Conservation (phyloP, 2,113 vertebrate species). For the Cyprinodon brontotheroides region DNA sequence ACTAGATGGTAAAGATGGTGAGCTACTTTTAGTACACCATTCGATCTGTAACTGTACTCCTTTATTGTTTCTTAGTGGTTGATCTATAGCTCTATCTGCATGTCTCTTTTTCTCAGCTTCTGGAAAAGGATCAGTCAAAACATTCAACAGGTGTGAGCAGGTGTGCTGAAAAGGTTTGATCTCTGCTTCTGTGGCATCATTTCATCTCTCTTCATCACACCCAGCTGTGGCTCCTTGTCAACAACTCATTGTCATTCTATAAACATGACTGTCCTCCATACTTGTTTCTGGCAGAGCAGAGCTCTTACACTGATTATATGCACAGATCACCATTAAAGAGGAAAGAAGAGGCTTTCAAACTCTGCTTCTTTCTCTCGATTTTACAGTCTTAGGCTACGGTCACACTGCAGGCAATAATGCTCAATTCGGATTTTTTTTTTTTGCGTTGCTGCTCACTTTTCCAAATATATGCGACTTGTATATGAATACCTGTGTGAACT, state of each 20-base stretch:
- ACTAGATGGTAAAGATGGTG: too few species aligned
- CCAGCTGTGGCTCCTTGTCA: constrained; percentile 59
- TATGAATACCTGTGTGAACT: too few species aligned
- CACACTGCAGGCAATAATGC: too few species aligned
- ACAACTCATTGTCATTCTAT: constrained; percentile 72
- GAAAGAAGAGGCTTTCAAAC: constrained; percentile 6
- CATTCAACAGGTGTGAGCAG: constrained; percentile 64
- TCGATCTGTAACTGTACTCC: neutral
- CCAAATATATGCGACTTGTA: too few species aligned
- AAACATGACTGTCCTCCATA: constrained; percentile 46
- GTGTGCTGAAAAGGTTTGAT: constrained; percentile 60
- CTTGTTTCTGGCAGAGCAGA: constrained; percentile 35
- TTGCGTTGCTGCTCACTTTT: too few species aligned
- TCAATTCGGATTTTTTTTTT: too few species aligned
- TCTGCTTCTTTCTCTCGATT: neutral
- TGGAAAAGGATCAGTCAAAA: constrained; percentile 44
- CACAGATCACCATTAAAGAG: constrained; percentile 35
- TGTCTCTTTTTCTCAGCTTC: neutral
- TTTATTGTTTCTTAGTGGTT: neutral
- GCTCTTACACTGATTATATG: constrained; percentile 63
- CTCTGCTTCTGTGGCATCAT: constrained; percentile 51
- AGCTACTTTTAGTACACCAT: neutral
- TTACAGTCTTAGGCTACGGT: too few species aligned
- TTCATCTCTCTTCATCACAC: constrained; percentile 60
- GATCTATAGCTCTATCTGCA: neutral